Base-by-base conservation (phyloP, 2,797 vertebrate genomes). In the Varecia variegata region DNA sequence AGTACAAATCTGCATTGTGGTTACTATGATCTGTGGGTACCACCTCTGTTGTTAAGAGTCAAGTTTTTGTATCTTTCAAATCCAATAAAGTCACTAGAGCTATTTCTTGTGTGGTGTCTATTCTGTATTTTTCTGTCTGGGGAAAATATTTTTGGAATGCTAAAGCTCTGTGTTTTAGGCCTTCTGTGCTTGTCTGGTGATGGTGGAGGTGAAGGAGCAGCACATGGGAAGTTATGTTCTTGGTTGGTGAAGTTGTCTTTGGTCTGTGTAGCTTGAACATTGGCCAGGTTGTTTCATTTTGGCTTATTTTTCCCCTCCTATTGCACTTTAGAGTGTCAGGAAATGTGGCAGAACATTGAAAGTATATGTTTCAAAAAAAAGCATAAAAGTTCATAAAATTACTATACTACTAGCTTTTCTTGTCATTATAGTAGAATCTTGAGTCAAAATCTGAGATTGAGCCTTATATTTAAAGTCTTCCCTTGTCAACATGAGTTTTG, bases 101-200 rank as follows among this genome's bases (percentile, higher is more conserved):
- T 60, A 1, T 50, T 43, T 96, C 45, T 67, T 68, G 6, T 35
- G 21, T 38, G 8, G 2, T 35, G 2, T 71, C 15, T 32, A 7
- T 62, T 68, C 54, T 87, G 0, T 80, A 47, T 50, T 62, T 82
- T 85, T 73, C 23, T 20, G 5, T 71, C 32, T 60, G 52, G 54
- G 65, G 30, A 70, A 84, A 92, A 83, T 65, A 47, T 10, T 92
- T 79, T 86, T 35, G 50, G 45, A 47, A 56, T 76, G 35, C 21
- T 38, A 38, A 38, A 79, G 17, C 13, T 38, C 38, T 83, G 50
- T 30, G 68, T 65, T 15, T 58, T 13, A 7, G 25, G 43, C 43
- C 13, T 40, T 83, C 27, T 32, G 9, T 83, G 35, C 32, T 43
- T 60, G 8, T 43, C 15, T 54, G 47, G 23, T 21, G 81, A 8